phyloP scores from a whole-genome alignment of 2,113 vertebrate species.

The Hydrochoerus hydrochaeris region DNA sequence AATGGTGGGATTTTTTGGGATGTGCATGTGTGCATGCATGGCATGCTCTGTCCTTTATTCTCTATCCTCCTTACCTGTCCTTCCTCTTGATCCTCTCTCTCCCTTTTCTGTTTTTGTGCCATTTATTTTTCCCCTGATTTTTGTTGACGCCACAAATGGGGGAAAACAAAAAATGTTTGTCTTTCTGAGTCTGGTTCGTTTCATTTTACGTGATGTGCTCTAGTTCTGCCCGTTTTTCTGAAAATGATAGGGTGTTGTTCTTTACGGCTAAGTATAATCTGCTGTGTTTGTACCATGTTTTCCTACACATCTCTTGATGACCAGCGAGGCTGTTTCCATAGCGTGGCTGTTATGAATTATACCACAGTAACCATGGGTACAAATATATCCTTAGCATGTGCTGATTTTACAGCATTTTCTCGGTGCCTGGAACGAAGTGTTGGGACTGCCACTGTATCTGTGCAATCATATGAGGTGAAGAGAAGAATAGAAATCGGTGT shows the following conservation, averaged over 20 bases:
- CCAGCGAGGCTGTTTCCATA: neutral
- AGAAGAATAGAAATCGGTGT: neutral
- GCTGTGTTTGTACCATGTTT: neutral
- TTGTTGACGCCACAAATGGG: neutral
- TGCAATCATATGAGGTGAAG: neutral
- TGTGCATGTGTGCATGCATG: neutral
- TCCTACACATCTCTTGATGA: neutral
- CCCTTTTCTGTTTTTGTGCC: neutral
- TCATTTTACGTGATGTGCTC: neutral
- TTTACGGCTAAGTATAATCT: neutral
- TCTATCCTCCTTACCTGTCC: neutral
- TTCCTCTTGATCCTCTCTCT: neutral
- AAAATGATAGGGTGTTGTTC: neutral
- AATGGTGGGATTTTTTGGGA: neutral
- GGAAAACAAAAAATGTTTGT: neutral
- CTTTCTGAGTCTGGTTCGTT: neutral
- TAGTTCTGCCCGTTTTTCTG: neutral
- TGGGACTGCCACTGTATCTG: neutral
- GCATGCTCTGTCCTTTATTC: neutral
- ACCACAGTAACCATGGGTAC: neutral
- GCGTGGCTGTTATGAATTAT: neutral
- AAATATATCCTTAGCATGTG: neutral
- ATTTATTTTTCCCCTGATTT: neutral
- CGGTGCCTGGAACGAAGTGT: neutral
- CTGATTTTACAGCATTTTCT: neutral